Percentiles rank a stretch among this genome's conserved stretches.
Conservation (phyloP, 2,113 vertebrate genomes). For the Hemicordylus capensis region DNA sequence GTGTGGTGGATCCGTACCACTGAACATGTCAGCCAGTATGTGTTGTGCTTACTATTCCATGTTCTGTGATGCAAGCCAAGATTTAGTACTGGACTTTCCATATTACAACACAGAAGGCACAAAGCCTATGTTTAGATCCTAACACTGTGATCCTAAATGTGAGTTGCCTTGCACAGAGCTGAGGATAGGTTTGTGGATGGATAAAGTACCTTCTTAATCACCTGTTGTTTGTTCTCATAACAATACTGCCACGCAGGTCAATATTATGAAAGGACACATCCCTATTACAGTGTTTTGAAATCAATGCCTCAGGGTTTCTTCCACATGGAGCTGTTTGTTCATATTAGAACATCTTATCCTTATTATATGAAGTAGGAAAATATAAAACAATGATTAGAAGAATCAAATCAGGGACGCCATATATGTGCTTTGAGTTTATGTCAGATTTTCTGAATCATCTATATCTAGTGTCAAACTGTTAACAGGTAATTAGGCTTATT, state of each 20-base stretch:
- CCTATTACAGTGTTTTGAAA: background rate
- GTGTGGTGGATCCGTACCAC: too few relatives aligned
- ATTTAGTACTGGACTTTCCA: background rate
- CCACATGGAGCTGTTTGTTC: background rate
- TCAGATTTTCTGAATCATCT: background rate
- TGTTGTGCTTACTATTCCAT: background rate
- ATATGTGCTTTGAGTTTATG: background rate
- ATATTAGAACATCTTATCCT: background rate
- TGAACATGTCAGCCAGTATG: too few relatives aligned
- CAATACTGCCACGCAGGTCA: background rate
- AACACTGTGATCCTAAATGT: background rate
- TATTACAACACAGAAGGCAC: background rate
- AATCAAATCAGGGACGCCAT: background rate
- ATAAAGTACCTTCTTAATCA: background rate
- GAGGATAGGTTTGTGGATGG: background rate
- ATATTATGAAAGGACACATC: background rate
- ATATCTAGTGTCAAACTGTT: background rate
- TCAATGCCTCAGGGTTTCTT: background rate
- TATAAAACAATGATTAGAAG: background rate
- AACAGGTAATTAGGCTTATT: slow-evolving; percentile 6
- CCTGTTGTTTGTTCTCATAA: background rate
- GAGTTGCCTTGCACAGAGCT: background rate
- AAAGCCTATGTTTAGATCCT: background rate
- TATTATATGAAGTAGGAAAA: background rate
- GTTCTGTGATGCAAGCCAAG: background rate